Evolutionary conservation across 1,140 invertebrate species (phyloP).

Genomic region (Neocloeon triangulifer): DNA sequence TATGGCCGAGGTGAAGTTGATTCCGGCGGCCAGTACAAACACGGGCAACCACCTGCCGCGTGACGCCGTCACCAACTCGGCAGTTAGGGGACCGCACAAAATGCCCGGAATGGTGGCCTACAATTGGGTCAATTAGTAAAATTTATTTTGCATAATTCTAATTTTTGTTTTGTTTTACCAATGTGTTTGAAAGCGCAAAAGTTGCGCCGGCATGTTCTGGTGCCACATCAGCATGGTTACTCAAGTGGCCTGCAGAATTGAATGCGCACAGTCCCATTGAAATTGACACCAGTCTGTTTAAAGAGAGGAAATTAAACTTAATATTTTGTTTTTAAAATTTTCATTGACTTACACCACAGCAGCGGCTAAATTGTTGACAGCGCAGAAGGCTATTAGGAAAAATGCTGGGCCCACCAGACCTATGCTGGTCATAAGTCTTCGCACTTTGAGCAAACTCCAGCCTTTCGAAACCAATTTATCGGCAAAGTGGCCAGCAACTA

Average conservation of each 20-base stretch:
- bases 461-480: constrained; percentile 37
- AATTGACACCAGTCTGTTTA: constrained; percentile 41
- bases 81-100: constrained; percentile 52
- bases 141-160: constrained; percentile 1
- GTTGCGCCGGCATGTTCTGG: constrained; percentile 59
- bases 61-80: constrained; percentile 45
- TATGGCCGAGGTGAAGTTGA: constrained; percentile 55
- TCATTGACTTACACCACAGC: constrained; percentile 44
- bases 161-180: constrained; percentile 24
- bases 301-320: constrained; percentile 1
- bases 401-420: constrained; percentile 51
- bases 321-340: constrained; percentile 5
- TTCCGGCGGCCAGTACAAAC: constrained; percentile 43
- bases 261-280: constrained; percentile 57
- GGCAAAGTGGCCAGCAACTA: constrained; percentile 49
- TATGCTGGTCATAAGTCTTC: constrained; percentile 50
- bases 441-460: constrained; percentile 48
- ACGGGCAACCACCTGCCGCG: constrained; percentile 55
- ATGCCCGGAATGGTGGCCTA: constrained; percentile 58
- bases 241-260: constrained; percentile 56
- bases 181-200: constrained; percentile 58
- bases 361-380: constrained; percentile 42
- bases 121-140: constrained; percentile 5
- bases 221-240: constrained; percentile 58
- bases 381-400: constrained; percentile 48